phyloP scores from a whole-genome alignment of 2,797 vertebrate species.

The Enteromius thamalakanensis region DNA sequence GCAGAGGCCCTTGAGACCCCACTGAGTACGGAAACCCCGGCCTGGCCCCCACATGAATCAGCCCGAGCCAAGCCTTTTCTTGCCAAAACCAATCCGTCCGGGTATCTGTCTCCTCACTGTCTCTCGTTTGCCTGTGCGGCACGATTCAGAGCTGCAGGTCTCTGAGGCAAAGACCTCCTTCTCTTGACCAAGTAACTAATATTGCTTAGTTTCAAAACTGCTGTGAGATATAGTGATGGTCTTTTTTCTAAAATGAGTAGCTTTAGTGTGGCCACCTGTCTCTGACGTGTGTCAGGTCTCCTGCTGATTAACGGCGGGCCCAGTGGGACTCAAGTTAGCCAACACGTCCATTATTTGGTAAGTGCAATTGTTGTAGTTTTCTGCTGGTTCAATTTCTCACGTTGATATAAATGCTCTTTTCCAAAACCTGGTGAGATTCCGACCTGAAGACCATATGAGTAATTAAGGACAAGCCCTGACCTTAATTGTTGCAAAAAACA shows the following conservation, averaged over 20 bases:
- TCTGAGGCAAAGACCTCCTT: constrained; percentile 15
- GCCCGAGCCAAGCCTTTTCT: constrained; percentile 20
- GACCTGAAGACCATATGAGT: background rate
- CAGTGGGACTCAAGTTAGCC: constrained; percentile 15
- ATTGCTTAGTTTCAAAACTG: background rate
- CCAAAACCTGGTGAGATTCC: background rate
- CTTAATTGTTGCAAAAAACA: background rate
- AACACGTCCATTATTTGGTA: constrained; percentile 25
- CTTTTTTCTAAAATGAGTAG: constrained; percentile 21
- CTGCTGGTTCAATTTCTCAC: constrained; percentile 5
- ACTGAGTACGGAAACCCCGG: constrained; percentile 24
- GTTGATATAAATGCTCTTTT: background rate
- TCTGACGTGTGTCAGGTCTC: constrained; percentile 2
- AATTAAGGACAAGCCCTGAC: background rate
- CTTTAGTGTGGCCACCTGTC: background rate
- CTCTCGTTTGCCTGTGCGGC: background rate
- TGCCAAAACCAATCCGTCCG: constrained; percentile 35
- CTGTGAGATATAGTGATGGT: background rate
- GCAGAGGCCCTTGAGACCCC: constrained; percentile 9
- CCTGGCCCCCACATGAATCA: constrained; percentile 41
- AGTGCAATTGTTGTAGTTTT: background rate
- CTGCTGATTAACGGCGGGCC: constrained; percentile 16
- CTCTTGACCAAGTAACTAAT: constrained; percentile 4
- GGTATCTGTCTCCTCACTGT: constrained; percentile 1
- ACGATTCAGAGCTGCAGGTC: constrained; percentile 13